phyloP scores from a whole-genome alignment of 2,888 invertebrate species.

The Oscheius onirici region DNA sequence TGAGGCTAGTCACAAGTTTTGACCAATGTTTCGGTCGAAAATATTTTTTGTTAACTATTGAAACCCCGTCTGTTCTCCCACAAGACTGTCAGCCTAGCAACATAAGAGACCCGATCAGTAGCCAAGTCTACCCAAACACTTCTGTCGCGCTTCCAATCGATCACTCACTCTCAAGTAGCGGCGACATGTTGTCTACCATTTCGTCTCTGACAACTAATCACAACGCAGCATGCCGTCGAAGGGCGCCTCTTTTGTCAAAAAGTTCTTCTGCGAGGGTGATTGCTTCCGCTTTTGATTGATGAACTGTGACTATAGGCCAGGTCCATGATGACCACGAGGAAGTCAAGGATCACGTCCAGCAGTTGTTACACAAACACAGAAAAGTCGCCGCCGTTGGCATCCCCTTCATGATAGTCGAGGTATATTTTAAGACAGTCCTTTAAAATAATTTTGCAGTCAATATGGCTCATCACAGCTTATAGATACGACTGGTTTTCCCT shows the following conservation, averaged over 20 bases:
- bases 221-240: neutral
- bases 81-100: no score
- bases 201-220: no score
- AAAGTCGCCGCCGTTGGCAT: conserved; percentile 13
- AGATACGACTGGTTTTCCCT: conserved; percentile 54
- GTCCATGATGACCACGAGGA: neutral
- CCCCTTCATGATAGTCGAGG: conserved; percentile 13
- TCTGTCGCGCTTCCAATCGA: no score
- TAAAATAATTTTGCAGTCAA: conserved; percentile 1
- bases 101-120: no score
- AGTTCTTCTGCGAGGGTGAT: conserved; percentile 24
- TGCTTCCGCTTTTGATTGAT: neutral
- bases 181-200: no score
- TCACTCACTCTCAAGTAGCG: no score
- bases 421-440: neutral
- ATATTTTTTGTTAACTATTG: no score
- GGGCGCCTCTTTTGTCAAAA: neutral
- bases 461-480: conserved; percentile 41
- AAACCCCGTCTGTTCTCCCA: no score
- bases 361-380: neutral
- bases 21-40: no score
- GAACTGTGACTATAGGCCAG: neutral
- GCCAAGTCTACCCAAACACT: no score
- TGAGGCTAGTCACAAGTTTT: no score
- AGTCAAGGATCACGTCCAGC: neutral